Evolutionary conservation across 1,140 invertebrate genomes (phyloP), one percentile per base, ranked within the genome.

Genomic region (Eriocheir sinensis): DNA sequence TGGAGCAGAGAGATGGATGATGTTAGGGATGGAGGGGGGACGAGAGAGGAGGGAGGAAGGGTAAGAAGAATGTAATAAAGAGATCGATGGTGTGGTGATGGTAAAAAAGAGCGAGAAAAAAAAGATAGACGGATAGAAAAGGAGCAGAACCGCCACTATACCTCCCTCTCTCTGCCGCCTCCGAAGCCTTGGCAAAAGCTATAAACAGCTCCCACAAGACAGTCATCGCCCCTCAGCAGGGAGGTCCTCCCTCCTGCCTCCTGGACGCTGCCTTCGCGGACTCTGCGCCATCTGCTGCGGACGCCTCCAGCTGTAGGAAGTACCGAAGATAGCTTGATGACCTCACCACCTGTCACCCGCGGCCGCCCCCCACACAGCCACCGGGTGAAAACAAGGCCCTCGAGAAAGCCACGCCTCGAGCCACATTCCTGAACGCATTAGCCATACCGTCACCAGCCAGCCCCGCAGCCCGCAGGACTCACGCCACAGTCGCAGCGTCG

Each of bases 391-490:
- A 72, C 60, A 72, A 72, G 60, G 60, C 60, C 60, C 12, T 72
- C n/a, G 60, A 72, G 60, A 72, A 72, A 72, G 60, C 60, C 60
- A 72, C 60, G 21, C 60, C 60, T 72, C 60, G 12, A 72, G 60
- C 21, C 60, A 72, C 60, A 72, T 72, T 72, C 60, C n/a, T 72
- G 60, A 72, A n/a, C 60, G 60, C 60, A 72, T 72, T 72, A 72
- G 21, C 60, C 60, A 72, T 72, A 72, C 60, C 60, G 60, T n/a
- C 60, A 72, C 12, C 60, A 72, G 60, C 9, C 60, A n/a, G 21
- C 60, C 60, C 27, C n/a, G 60, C 60, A 72, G 60, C 60, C 27
- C n/a, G 60, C 60, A 72, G 60, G 60, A 72, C 60, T 72, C 60
- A 72, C n/a, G 60, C 60, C 60, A 72, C 27, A 2, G 21, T n/a